A percentile compares a stretch with the other conserved stretches of the same genome.
Conservation (phyloP, 2,888 invertebrate genomes). For the Heliothis peltigera region DNA sequence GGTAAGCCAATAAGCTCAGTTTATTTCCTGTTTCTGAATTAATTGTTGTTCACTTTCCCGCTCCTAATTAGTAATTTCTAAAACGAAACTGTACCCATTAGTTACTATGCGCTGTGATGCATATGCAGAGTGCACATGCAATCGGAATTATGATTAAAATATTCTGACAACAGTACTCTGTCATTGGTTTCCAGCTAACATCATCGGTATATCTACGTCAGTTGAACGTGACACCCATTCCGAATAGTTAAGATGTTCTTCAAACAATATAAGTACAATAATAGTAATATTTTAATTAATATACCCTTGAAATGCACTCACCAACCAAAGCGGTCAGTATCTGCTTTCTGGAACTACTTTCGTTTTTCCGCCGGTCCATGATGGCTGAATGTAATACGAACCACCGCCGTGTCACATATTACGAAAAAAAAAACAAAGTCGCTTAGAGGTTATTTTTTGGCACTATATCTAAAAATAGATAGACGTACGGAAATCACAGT, state of each 20-base stretch:
- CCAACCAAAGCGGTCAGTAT: constrained; percentile 78
- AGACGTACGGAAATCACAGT: constrained; percentile 21
- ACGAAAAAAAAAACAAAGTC: constrained; percentile 54
- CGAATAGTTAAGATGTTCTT: constrained; percentile 5
- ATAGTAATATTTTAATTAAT: constrained; percentile 7
- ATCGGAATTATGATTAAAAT: constrained; percentile 1
- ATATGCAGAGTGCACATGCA: neutral
- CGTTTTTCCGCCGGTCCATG: constrained; percentile 69
- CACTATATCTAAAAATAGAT: constrained; percentile 24
- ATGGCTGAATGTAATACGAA: constrained; percentile 44
- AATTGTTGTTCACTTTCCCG: neutral
- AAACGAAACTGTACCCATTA: too few species aligned
- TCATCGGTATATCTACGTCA: constrained; percentile 14
- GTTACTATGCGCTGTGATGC: neutral
- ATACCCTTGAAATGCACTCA: constrained; percentile 61
- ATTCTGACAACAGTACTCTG: neutral
- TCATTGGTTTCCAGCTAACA: constrained; percentile 31
- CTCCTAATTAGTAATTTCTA: neutral
- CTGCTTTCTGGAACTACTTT: constrained; percentile 71
- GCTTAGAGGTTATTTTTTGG: constrained; percentile 57
- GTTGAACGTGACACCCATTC: constrained; percentile 43
- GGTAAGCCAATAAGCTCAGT: too few species aligned
- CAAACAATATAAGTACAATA: neutral
- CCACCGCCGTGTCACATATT: constrained; percentile 40
- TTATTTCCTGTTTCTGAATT: too few species aligned